These are phyloP conservation scores for Drosophila nannoptera DNA, from an alignment of 1,140 invertebrate genomes.

Conservation along the genomic window DNA sequence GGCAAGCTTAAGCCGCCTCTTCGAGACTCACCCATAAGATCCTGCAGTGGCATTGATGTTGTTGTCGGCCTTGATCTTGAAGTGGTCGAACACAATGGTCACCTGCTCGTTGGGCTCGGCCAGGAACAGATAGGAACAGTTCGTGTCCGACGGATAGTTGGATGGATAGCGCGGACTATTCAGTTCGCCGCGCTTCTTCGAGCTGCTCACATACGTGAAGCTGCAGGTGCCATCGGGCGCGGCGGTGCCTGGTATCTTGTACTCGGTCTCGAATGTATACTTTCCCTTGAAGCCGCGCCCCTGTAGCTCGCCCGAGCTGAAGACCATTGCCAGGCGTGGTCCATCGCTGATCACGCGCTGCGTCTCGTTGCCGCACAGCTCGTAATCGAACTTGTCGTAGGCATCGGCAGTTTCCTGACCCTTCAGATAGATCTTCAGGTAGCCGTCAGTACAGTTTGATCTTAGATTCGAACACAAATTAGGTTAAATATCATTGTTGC, in stretches of 20 bases:
- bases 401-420: conserved; percentile 95
- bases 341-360: conserved; percentile 91
- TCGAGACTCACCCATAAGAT: conserved; percentile 81
- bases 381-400: conserved; percentile 95
- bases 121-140: conserved; percentile 94
- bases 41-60: conserved; percentile 82
- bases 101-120: conserved; percentile 93
- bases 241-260: conserved; percentile 95
- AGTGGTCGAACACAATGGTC: conserved; percentile 94
- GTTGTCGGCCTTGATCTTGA: conserved; percentile 88
- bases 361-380: conserved; percentile 90
- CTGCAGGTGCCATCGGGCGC: conserved; percentile 93
- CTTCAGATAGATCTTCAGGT: conserved; percentile 93
- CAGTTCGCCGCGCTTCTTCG: conserved; percentile 92
- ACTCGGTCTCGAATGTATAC: conserved; percentile 83
- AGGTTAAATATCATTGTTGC: not conserved
- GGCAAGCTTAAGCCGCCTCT: not conserved
- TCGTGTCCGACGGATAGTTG: conserved; percentile 95
- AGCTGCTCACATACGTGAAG: conserved; percentile 93
- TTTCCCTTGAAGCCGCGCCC: conserved; percentile 94
- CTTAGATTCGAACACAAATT: conserved; percentile 64
- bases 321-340: conserved; percentile 94
- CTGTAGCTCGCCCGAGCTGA: conserved; percentile 92
- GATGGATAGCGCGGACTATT: conserved; percentile 97
- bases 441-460: conserved; percentile 90